Evolutionary conservation across 2,888 invertebrate genomes (phyloP), one percentile per base, ranked within the genome.

Genomic region (Anorthoa munda): DNA sequence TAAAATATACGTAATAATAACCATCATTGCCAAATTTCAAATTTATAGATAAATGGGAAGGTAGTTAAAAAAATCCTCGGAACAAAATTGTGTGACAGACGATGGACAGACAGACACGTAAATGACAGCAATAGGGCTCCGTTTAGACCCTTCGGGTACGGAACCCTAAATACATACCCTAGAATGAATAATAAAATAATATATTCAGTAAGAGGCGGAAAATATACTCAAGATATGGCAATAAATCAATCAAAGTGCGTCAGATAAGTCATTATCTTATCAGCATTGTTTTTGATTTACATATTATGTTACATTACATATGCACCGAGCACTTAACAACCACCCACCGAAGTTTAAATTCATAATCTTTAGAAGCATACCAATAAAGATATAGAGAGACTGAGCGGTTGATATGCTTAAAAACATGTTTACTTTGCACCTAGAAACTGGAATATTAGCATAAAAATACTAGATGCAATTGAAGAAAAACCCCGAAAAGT

Each of bases 401-500:
- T 1, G 23, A 50, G 75, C 26, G 21, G 15, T 45, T 55, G 5
- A 11, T 21, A 17, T 65, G 58, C 31, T 53, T 46, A 48, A 74
- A 53, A 66, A 67, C 58, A 26, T 67, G 21, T 58, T 60, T 56
- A 50, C 2, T n/a, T 60, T 60, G 71, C 26, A 59, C 9, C 17
- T 56, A 75, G 18, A 50, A 50, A 71, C 80, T 67, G 31, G 48
- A 68, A 18, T 46, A 68, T 67, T 75, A 48, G 21, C 71, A 53
- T 68, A 26, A 56, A 67, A 66, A 53, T 66, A 51, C 64, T 56
- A 69, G 45, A 46, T 61, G 51, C 21, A 59, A 46, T 70, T 0
- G 3, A 60, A 58, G 71, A 61, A 79, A 79, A 75, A 39, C 65
- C 67, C 65, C 67, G 13, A 80, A 75, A 76, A 58, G 61, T 39